A percentile compares a stretch with the other conserved stretches of the same genome.
These are phyloP conservation scores for Gymnothorax reevesii DNA, from an alignment of 2,797 vertebrate genomes.

Conservation along the genomic window DNA sequence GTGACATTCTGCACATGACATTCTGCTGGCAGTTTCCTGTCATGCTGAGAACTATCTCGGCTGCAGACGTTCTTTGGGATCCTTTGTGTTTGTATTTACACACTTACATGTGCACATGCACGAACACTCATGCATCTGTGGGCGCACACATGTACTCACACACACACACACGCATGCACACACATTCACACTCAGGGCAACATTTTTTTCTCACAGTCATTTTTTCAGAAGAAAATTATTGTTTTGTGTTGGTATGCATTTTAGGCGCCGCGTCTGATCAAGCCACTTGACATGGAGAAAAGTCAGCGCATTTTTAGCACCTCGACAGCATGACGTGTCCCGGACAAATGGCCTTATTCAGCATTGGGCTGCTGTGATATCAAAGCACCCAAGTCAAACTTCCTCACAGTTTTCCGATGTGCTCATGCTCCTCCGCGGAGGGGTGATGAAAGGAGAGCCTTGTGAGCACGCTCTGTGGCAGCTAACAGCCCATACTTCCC, in stretches of 20 bases:
- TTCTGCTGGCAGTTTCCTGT: no score
- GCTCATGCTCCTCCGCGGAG: background rate
- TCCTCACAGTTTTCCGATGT: background rate
- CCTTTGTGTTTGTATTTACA: no score
- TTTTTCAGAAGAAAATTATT: background rate
- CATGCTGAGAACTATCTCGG: no score
- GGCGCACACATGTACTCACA: no score
- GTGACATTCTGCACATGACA: no score
- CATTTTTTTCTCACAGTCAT: background rate
- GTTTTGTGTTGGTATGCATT: background rate
- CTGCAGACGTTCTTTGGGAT: no score
- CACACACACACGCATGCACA: no score
- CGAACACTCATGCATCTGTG: no score
- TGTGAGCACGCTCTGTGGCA: slow-evolving; percentile 20
- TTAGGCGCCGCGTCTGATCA: background rate
- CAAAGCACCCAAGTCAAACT: background rate
- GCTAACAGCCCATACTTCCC: slow-evolving; percentile 11
- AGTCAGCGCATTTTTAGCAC: background rate
- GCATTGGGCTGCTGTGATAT: background rate
- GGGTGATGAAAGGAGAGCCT: slow-evolving; percentile 44
- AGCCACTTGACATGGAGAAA: background rate
- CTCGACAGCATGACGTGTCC: background rate
- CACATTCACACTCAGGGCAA: background rate
- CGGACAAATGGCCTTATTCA: slow-evolving; percentile 54
- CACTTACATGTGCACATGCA: no score